These are phyloP conservation scores for Candidula unifasciata DNA, from an alignment of 2,888 invertebrate species.

Conservation along the genomic window DNA sequence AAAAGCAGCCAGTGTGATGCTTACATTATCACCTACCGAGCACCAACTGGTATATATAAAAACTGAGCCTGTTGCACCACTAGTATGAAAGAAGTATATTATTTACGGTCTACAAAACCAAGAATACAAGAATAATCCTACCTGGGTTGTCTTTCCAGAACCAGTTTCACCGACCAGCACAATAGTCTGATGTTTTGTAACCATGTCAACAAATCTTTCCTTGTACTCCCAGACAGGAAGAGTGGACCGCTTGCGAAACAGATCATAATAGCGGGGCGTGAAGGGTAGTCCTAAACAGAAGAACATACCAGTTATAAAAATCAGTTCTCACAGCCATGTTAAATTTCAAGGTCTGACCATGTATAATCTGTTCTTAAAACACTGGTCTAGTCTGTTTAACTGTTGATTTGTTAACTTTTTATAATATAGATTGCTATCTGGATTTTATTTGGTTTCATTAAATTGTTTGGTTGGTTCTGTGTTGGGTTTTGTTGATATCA, in stretches of 20 bases:
- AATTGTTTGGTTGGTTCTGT: no score
- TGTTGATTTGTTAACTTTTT: no score
- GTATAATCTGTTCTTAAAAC: not conserved
- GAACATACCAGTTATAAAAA: not conserved
- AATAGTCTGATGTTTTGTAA: constrained; percentile 95
- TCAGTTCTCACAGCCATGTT: not conserved
- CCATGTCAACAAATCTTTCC: constrained; percentile 94
- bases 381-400: no score
- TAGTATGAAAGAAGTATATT: no score
- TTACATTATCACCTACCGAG: no score
- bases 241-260: constrained; percentile 89
- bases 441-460: no score
- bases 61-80: no score
- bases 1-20: no score
- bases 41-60: no score
- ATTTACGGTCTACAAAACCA: no score
- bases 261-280: constrained; percentile 91
- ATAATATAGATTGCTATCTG: no score
- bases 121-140: constrained; percentile 53
- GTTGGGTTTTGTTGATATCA: no score
- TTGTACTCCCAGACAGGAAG: constrained; percentile 99
- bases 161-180: constrained; percentile 98
- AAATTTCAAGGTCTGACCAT: not conserved
- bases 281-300: constrained; percentile 84
- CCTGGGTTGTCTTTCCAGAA: constrained; percentile 99